These are phyloP conservation scores for Vollenhovia emeryi DNA, from an alignment of 1,140 invertebrate species.

Conservation along the genomic window DNA sequence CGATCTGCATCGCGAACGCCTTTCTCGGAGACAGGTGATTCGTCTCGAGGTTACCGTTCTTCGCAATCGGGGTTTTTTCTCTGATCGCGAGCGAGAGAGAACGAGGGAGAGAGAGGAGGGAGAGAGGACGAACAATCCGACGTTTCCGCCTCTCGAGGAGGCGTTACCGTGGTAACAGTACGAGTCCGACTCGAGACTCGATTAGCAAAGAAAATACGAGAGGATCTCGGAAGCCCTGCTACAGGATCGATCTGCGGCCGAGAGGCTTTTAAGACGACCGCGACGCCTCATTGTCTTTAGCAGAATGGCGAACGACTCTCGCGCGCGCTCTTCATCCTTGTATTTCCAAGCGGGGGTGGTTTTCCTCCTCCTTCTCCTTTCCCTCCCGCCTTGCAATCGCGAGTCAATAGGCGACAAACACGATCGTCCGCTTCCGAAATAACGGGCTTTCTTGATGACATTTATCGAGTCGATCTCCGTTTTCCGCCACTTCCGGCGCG, in stretches of 20 bases:
- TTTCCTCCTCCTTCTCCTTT: not conserved
- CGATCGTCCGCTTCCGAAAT: constrained; percentile 4
- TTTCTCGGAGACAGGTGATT: constrained; percentile 61
- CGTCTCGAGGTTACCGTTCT: constrained; percentile 42
- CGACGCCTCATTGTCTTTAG: constrained; percentile 73
- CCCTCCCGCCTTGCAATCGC: not conserved
- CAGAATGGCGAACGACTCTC: constrained; percentile 57
- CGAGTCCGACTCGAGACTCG: constrained; percentile 76
- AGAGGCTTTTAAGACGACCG: constrained; percentile 81
- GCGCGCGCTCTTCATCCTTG: constrained; percentile 29
- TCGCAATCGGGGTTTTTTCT: constrained; percentile 42
- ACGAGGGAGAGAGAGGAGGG: constrained; percentile 16
- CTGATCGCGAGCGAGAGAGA: not conserved
- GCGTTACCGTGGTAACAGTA: constrained; percentile 78
- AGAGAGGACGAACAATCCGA: constrained; percentile 45
- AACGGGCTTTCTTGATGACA: not conserved
- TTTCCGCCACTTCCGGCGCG: not conserved
- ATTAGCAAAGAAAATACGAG: constrained; percentile 82
- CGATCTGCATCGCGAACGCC: constrained; percentile 73
- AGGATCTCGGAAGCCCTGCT: constrained; percentile 72
- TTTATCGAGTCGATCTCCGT: constrained; percentile 12
- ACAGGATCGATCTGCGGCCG: constrained; percentile 79
- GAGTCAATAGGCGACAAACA: constrained; percentile 42
- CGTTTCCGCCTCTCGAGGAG: constrained; percentile 65
- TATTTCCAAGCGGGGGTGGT: constrained; percentile 25